phyloP scores from a whole-genome alignment of 2,113 vertebrate species.

The Isichthys henryi region DNA sequence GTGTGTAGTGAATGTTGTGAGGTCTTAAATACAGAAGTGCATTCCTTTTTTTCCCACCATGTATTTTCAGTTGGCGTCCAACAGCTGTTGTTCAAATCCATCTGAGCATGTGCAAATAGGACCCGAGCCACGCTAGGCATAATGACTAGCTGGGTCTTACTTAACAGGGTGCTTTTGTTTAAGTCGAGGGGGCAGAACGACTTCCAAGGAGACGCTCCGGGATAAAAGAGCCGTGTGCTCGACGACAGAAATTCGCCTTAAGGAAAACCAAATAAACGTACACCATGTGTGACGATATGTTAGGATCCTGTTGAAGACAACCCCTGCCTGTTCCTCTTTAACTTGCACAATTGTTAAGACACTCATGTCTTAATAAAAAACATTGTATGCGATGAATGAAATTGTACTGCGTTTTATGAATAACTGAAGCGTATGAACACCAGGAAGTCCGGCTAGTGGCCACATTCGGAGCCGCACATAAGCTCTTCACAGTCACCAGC shows the following conservation, averaged over 20 bases:
- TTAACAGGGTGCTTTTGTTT: conserved; percentile 39
- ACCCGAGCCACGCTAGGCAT: conserved; percentile 30
- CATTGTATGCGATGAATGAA: neutral
- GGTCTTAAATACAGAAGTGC: neutral
- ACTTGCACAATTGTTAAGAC: neutral
- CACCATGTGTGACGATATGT: neutral
- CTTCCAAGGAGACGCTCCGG: conserved; percentile 40
- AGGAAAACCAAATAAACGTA: conserved; percentile 19
- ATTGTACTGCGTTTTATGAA: neutral
- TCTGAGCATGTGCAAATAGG: conserved; percentile 38
- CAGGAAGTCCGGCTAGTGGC: neutral
- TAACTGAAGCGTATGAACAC: neutral
- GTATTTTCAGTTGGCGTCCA: conserved; percentile 15
- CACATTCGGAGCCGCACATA: neutral
- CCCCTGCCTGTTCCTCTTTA: neutral
- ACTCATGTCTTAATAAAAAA: neutral
- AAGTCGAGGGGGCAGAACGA: conserved; percentile 26
- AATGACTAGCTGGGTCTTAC: conserved; percentile 40
- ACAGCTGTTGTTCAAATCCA: conserved; percentile 41
- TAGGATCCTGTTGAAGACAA: conserved; percentile 2
- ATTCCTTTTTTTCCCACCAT: conserved; percentile 34
- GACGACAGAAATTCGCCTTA: neutral
- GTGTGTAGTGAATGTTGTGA: neutral
- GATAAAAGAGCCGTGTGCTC: conserved; percentile 23
- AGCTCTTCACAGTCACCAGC: neutral